Base-by-base conservation (phyloP, 2,113 vertebrate genomes). In the Melospiza melodia region DNA sequence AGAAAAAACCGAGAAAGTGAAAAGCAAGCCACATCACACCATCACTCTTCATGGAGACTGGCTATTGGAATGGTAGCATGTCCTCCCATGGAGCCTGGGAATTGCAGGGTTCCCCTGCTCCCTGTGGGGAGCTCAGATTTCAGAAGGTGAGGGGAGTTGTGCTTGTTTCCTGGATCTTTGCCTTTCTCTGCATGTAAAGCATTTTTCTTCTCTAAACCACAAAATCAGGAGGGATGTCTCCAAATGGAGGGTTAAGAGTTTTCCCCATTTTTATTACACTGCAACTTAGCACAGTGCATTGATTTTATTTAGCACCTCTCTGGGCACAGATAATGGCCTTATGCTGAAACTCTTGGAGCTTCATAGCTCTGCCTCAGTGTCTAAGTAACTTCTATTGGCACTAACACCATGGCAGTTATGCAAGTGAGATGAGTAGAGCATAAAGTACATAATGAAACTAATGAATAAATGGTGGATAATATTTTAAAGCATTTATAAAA, bases 41-140 rank as follows among this genome's bases (percentile, higher is more conserved):
- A 3, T 51, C 8, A 9, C 4, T 30, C 15, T 41, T 25, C 0
- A 0, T 57, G 12, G 33, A 73, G 31, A 18, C 9, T 21, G 49
- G 8, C 19, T 63, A 3, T n/a, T 44, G 20, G 41, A 43, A 39
- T 28, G 22, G 39, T 25, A 72, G 12, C 0, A 1, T 0, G 0
- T 78, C 35, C 44, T 79, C n/a, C 57, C 1, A 0, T 8, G 41
- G 13, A 48, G 21, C 20, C 31, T 52, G 51, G 20, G 27, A 61
- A 16, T 9, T 68, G 12, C n/a, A 25, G 43, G 17, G 13, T 69
- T 80, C n/a, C 41, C 5, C 3, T 66, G 9, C 19, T 59, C 43
- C 54, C 15, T 0, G 0, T 18, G 54, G 16, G 16, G 2, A 2
- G 17, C 15, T n/a, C 0, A 0, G 4, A 11, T 73, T 76, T 61